Evolutionary conservation across 1,140 invertebrate species (phyloP).

Genomic region (Adelges cooleyi): DNA sequence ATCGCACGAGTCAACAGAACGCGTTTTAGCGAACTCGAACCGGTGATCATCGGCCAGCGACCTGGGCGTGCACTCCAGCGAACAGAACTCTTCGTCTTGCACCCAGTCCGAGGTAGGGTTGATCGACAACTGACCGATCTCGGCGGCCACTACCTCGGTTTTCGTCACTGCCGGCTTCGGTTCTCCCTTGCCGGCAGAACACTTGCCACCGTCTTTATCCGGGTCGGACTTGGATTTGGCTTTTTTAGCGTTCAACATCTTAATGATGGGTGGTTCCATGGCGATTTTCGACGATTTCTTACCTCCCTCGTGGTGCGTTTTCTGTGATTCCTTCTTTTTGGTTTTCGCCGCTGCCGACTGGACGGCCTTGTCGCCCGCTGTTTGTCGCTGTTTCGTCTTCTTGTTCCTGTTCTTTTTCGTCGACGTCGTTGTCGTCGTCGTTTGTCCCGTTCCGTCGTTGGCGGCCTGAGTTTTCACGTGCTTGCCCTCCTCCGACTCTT

Average conservation of each 20-base stretch:
- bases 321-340: not conserved
- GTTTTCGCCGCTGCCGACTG: not conserved
- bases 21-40: not conserved
- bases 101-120: not conserved
- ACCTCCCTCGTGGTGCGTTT: not conserved
- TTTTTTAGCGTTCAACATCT: constrained; percentile 11
- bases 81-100: not conserved
- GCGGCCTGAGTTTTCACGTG: not conserved
- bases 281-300: constrained; percentile 18
- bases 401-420: constrained; percentile 1
- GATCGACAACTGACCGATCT: not conserved
- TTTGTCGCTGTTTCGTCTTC: not conserved
- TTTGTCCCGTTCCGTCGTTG: not conserved
- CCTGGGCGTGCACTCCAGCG: not conserved
- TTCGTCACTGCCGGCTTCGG: not conserved
- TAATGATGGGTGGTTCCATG: constrained; percentile 4
- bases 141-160: not conserved
- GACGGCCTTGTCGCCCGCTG: not conserved
- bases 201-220: not conserved
- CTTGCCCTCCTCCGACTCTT: not conserved
- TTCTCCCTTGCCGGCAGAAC: not conserved
- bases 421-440: not conserved
- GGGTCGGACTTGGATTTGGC: not conserved
- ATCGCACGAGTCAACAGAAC: not conserved
- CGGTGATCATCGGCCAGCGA: not conserved